These are phyloP conservation scores for Drosophila grimshawi DNA, from an alignment of 1,140 invertebrate genomes.

Conservation along the genomic window DNA sequence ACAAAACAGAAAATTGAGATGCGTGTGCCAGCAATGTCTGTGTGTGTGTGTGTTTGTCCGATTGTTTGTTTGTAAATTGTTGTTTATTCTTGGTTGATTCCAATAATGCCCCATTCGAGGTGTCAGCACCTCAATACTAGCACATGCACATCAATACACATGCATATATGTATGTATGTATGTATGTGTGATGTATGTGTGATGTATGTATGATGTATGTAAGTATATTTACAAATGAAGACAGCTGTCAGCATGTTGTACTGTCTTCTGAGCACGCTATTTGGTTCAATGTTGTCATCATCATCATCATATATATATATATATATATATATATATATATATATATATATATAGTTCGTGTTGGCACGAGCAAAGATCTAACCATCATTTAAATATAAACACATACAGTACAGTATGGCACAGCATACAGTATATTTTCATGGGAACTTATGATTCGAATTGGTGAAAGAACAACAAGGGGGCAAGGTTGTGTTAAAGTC, in stretches of 20 bases:
- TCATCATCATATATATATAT: neutral
- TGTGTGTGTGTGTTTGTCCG: constrained; percentile 22
- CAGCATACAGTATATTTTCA: constrained; percentile 3
- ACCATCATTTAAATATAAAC: neutral
- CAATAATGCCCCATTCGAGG: constrained; percentile 4
- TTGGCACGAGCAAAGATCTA: neutral
- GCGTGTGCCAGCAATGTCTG: constrained; percentile 9
- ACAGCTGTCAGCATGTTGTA: neutral
- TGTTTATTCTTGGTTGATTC: constrained; percentile 28
- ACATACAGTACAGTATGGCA: neutral
- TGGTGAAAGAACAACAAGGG: constrained; percentile 4
- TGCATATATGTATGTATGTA: constrained; percentile 8
- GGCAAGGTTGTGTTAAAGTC: constrained; percentile 14
- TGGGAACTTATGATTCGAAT: constrained; percentile 11
- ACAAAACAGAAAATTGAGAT: neutral
- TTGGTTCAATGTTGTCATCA: constrained; percentile 24
- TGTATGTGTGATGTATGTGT: neutral
- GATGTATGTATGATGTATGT: constrained; percentile 2
- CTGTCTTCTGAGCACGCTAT: neutral
- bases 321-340: neutral
- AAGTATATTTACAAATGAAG: constrained; percentile 22
- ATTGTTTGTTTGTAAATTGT: constrained; percentile 44
- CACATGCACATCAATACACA: constrained; percentile 27
- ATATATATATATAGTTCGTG: neutral
- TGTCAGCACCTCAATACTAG: constrained; percentile 3